Conservation (phyloP, 2,797 vertebrate species). For the Gallinago stenura region DNA sequence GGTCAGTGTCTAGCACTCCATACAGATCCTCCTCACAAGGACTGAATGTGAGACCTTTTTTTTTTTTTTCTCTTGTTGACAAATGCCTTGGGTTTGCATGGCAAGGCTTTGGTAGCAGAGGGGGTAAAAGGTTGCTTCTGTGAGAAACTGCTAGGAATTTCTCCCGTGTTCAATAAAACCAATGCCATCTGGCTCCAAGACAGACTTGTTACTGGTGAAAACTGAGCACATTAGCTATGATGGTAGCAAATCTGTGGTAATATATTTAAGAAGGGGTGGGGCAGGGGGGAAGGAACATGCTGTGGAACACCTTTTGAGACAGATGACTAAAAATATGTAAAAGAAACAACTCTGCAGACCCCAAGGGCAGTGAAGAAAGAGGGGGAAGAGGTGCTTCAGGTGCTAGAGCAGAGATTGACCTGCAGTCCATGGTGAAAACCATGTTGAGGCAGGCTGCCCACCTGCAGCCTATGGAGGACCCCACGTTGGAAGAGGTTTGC, state of each 20-base stretch:
- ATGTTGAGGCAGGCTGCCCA: not conserved
- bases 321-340: not conserved
- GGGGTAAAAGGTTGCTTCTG: not conserved
- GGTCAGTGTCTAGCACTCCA: not conserved
- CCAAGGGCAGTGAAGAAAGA: not conserved
- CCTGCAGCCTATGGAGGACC: accelerated
- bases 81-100: not conserved
- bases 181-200: not conserved
- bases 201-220: not conserved
- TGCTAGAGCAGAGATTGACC: accelerated
- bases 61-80: not conserved
- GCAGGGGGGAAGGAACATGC: too few species aligned
- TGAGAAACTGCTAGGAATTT: not conserved
- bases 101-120: not conserved
- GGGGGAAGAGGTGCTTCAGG: not conserved
- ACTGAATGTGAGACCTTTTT: not conserved
- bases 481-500: not conserved
- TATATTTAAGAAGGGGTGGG: not conserved
- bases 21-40: not conserved
- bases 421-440: accelerated
- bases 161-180: not conserved
- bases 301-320: too few species aligned
- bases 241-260: not conserved
- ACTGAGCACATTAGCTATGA: not conserved
- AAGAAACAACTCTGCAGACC: not conserved